Conservation (phyloP, 2,113 vertebrate species). For the Macquaria australasica region DNA sequence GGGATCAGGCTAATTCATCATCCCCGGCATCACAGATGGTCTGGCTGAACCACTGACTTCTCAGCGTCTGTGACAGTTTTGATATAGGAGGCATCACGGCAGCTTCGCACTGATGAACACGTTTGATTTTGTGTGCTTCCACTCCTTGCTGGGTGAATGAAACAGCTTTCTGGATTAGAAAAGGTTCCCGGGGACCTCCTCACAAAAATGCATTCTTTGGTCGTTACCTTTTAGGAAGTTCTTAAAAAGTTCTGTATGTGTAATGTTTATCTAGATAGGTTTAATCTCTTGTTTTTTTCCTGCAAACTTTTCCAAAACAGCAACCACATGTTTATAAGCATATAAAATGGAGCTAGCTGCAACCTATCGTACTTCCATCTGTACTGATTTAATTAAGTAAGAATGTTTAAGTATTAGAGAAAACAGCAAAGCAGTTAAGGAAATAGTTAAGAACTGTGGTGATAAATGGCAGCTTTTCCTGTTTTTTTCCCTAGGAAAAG, state of each 20-base stretch:
- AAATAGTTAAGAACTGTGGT: neutral
- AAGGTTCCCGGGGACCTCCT: neutral
- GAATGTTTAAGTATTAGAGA: neutral
- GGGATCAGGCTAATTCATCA: conserved; percentile 17
- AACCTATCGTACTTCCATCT: neutral
- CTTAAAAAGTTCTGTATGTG: neutral
- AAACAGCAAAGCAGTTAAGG: neutral
- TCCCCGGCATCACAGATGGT: conserved; percentile 55
- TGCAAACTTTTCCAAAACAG: neutral
- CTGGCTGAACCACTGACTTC: conserved; percentile 30
- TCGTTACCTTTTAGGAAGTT: neutral
- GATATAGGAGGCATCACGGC: conserved; percentile 24
- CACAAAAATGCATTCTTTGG: neutral
- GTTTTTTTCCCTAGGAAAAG: neutral
- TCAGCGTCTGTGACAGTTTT: conserved; percentile 37
- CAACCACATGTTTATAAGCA: neutral
- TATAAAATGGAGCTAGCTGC: neutral
- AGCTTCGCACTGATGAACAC: conserved; percentile 7
- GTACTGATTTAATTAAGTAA: neutral
- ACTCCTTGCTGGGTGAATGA: neutral
- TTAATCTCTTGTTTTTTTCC: neutral
- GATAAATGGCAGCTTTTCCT: neutral
- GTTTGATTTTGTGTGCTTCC: neutral
- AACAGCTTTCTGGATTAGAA: neutral
- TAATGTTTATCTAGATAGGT: neutral